phyloP scores from a whole-genome alignment of 1,140 invertebrate genomes.

The Drosophila tani region DNA sequence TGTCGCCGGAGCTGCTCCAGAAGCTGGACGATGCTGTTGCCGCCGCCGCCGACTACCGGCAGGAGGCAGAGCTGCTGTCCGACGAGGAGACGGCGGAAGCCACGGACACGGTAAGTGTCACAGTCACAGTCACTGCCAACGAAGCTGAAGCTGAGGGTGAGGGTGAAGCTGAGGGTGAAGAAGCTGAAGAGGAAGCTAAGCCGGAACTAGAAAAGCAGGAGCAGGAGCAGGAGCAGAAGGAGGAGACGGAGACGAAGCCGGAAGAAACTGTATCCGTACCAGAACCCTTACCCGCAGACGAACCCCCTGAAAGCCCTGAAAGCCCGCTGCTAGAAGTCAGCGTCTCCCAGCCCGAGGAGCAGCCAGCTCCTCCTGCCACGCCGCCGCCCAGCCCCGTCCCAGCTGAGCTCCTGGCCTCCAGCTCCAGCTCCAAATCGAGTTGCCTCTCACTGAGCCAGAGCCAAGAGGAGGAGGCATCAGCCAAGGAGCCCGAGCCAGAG shows the following conservation, averaged over 20 bases:
- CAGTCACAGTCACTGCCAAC: constrained; percentile 22
- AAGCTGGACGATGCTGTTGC: constrained; percentile 58
- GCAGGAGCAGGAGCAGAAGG: background rate
- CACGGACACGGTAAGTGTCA: constrained; percentile 8
- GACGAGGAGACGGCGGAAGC: constrained; percentile 17
- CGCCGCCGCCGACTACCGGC: background rate
- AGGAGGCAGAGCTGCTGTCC: constrained; percentile 14
- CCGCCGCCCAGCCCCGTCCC: constrained; percentile 4
- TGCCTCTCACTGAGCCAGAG: background rate
- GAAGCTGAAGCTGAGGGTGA: background rate
- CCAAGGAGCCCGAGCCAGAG: background rate
- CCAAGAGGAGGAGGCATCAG: constrained; percentile 1
- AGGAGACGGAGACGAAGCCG: background rate
- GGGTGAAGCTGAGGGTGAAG: background rate
- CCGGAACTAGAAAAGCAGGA: background rate
- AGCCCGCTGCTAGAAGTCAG: constrained; percentile 3
- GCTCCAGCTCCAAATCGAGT: constrained; percentile 5
- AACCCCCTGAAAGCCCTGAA: constrained; percentile 4
- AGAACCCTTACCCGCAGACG: background rate
- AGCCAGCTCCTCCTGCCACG: constrained; percentile 18
- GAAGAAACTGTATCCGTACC: background rate
- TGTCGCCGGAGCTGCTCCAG: constrained; percentile 67
- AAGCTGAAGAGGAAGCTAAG: constrained; percentile 1
- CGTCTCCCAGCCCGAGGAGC: constrained; percentile 15
- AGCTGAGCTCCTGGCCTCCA: constrained; percentile 9